phyloP scores from a whole-genome alignment of 2,888 invertebrate species.

The Oligia fasciuncula region DNA sequence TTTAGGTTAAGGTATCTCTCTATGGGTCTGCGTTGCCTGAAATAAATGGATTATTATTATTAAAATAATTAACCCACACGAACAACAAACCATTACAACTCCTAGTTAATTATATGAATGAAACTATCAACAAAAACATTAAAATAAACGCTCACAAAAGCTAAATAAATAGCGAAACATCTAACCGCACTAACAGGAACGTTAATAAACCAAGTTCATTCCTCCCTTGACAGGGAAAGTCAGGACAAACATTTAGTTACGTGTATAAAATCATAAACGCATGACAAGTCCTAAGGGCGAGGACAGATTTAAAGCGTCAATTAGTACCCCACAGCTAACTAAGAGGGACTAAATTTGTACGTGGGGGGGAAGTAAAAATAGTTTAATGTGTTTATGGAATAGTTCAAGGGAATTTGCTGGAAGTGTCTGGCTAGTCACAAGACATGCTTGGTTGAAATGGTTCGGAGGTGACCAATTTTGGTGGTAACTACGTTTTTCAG shows the following conservation, averaged over 20 bases:
- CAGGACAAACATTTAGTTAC: constrained; percentile 41
- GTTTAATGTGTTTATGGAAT: constrained; percentile 72
- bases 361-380: constrained; percentile 79
- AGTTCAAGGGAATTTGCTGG: constrained; percentile 60
- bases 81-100: background rate
- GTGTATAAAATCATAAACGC: constrained; percentile 71
- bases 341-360: constrained; percentile 82
- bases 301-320: constrained; percentile 87
- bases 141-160: constrained; percentile 14
- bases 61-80: background rate
- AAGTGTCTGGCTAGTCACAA: constrained; percentile 55
- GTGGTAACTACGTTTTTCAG: background rate
- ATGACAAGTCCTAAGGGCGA: constrained; percentile 74
- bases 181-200: constrained; percentile 21
- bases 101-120: background rate
- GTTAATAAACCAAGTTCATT: constrained; percentile 57
- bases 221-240: constrained; percentile 40
- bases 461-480: background rate
- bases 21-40: too few species aligned
- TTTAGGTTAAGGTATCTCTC: too few species aligned
- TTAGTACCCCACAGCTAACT: constrained; percentile 79
- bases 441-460: too few species aligned
- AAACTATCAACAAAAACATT: constrained; percentile 15
- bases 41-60: background rate
- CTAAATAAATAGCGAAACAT: constrained; percentile 29